Conservation (phyloP, 2,797 vertebrate genomes). For the Leucoraja ocellata region DNA sequence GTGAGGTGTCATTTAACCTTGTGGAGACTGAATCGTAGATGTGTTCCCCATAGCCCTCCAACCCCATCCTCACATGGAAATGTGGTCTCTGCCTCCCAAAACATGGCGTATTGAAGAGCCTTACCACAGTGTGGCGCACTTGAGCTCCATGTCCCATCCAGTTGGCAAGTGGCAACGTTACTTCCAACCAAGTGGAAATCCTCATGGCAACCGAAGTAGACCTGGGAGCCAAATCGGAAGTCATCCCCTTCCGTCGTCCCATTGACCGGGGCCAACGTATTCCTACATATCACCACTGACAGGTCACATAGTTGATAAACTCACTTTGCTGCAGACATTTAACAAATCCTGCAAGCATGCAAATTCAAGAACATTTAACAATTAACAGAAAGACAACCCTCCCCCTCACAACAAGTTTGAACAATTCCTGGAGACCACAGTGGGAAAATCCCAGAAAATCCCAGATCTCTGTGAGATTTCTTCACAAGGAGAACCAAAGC, state of each 20-base stretch:
- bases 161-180: constrained; percentile 64
- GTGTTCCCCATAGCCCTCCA: too few species aligned
- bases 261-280: constrained; percentile 68
- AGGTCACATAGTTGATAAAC: constrained; percentile 60
- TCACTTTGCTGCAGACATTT: constrained; percentile 55
- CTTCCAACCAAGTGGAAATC: constrained; percentile 69
- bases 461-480: neutral
- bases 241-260: constrained; percentile 71
- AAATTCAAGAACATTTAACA: constrained; percentile 4
- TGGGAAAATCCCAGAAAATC: neutral
- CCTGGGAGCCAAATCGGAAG: constrained; percentile 69
- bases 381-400: neutral
- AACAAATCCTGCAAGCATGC: neutral
- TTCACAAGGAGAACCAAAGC: neutral
- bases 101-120: constrained; percentile 42
- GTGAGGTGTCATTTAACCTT: neutral
- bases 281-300: constrained; percentile 78
- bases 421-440: neutral
- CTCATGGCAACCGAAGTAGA: constrained; percentile 70
- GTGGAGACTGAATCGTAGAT: neutral
- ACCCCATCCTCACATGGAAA: neutral
- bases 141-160: constrained; percentile 69
- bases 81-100: neutral
- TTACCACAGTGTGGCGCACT: constrained; percentile 73
- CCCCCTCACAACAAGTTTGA: too few species aligned